phyloP scores from a whole-genome alignment of 2,797 vertebrate genomes.

The Cuniculus paca region DNA sequence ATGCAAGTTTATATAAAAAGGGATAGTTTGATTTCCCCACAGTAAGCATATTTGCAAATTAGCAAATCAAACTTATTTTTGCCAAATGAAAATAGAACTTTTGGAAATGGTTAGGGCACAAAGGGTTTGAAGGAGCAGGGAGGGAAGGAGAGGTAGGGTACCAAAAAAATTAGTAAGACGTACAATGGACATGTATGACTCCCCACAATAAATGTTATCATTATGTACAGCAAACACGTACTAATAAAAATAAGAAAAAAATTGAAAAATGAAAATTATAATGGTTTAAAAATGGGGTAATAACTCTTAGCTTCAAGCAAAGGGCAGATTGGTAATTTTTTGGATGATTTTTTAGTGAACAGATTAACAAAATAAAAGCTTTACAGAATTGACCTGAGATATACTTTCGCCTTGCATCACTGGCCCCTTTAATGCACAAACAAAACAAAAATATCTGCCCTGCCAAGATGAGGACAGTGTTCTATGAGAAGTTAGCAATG shows the following conservation, averaged over 20 bases:
- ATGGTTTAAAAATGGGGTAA: neutral
- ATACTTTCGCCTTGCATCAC: neutral
- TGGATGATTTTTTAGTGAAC: neutral
- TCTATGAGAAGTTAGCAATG: constrained; percentile 53
- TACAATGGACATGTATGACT: neutral
- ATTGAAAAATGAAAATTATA: neutral
- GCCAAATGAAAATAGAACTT: neutral
- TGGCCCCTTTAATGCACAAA: neutral
- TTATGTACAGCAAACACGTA: neutral
- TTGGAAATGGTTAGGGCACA: neutral
- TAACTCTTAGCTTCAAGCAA: constrained; percentile 7
- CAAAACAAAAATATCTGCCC: neutral
- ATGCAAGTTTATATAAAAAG: neutral
- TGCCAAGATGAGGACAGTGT: neutral
- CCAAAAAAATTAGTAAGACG: neutral
- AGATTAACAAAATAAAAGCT: constrained; percentile 36
- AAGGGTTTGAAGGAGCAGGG: neutral
- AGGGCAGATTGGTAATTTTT: neutral
- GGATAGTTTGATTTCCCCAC: neutral
- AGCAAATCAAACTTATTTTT: constrained; percentile 61
- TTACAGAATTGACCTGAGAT: constrained; percentile 7
- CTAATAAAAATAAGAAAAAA: neutral
- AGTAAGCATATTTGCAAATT: neutral
- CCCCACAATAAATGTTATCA: neutral
- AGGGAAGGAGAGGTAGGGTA: neutral